Evolutionary conservation across 2,797 vertebrate species (phyloP).

Genomic region (Ptychobarbus kaznakovi): DNA sequence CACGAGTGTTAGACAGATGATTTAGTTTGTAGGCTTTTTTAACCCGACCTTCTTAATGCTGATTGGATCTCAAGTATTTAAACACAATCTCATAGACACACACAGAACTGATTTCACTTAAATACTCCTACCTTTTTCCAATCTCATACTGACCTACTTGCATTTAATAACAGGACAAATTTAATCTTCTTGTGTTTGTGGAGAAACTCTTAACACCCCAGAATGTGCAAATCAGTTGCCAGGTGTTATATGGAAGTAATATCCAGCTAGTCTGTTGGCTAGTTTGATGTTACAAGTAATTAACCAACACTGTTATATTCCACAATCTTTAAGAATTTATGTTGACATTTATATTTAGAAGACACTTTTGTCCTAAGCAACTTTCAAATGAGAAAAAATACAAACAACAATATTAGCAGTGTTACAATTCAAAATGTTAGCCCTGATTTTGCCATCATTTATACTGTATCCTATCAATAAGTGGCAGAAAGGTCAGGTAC

Average conservation of each 20-base stretch:
- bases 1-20: neutral
- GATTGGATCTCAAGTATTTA: constrained; percentile 10
- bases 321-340: neutral
- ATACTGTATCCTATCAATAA: neutral
- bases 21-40: constrained; percentile 2
- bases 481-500: neutral
- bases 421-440: neutral
- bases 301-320: neutral
- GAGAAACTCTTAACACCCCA: neutral
- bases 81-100: neutral
- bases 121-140: neutral
- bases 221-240: neutral
- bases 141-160: neutral
- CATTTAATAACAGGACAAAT: neutral
- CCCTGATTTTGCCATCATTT: neutral
- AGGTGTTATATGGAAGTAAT: neutral
- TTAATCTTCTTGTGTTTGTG: constrained; percentile 3
- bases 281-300: neutral
- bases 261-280: neutral
- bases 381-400: neutral
- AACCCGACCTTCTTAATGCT: neutral
- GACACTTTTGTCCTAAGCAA: neutral
- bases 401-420: neutral
- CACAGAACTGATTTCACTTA: constrained; percentile 1
- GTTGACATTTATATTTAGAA: neutral